Evolutionary conservation across 2,113 vertebrate species (phyloP).

Genomic region (Zosterops japonicus): DNA sequence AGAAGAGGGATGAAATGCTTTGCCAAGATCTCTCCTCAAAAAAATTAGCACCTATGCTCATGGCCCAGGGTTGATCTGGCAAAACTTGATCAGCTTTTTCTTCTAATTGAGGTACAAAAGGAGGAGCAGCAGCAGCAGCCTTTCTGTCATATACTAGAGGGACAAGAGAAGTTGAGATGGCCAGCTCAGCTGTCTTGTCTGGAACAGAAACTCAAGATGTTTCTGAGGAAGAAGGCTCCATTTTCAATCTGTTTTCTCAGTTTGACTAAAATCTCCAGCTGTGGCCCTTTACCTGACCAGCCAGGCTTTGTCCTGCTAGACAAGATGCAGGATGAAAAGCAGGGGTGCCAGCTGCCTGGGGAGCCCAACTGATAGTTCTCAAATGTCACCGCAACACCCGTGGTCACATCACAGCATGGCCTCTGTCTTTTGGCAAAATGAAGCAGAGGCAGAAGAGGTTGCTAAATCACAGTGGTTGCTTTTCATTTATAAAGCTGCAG

Average conservation of each 20-base stretch:
- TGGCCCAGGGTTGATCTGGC: background rate
- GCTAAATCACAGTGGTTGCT: background rate
- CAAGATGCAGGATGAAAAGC: background rate
- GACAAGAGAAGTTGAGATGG: background rate
- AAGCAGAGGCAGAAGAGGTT: background rate
- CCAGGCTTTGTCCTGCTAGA: background rate
- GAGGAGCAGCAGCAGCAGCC: background rate
- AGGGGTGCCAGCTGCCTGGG: background rate
- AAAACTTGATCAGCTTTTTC: background rate
- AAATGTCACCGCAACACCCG: background rate
- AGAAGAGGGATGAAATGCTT: constrained; percentile 11
- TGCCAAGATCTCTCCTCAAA: background rate
- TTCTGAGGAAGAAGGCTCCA: background rate
- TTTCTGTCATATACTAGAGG: background rate
- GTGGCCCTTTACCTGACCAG: background rate
- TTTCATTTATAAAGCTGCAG: background rate
- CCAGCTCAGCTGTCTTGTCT: background rate
- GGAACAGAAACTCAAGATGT: background rate
- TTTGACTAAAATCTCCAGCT: background rate
- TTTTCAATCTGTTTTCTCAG: background rate
- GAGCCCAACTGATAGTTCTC: background rate
- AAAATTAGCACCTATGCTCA: background rate
- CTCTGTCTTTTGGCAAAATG: background rate
- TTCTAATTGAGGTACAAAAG: background rate
- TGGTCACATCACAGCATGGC: background rate